Evolutionary conservation across 2,797 vertebrate genomes (phyloP).

Genomic region (Peromyscus eremicus): DNA sequence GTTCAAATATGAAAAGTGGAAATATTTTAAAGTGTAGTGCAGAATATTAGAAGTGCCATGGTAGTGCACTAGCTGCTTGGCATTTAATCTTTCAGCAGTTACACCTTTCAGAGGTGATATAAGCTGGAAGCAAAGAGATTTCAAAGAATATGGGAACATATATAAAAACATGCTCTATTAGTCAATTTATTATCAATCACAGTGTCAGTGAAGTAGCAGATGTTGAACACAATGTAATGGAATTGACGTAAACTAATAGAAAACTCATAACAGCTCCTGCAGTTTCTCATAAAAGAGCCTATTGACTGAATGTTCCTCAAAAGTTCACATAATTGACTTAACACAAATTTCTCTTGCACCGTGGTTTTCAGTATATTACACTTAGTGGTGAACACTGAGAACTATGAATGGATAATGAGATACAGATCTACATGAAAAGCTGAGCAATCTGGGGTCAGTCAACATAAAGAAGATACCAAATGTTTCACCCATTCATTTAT

Average conservation of each 20-base stretch:
- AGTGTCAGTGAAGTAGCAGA: background rate
- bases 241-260: background rate
- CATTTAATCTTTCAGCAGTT: background rate
- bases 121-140: constrained; percentile 39
- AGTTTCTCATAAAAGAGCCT: background rate
- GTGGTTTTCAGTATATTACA: constrained; percentile 2
- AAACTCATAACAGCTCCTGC: background rate
- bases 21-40: background rate
- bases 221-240: background rate
- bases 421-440: constrained; percentile 27
- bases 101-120: background rate
- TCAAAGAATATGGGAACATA: background rate
- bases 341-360: background rate
- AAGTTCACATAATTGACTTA: constrained; percentile 14
- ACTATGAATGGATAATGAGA: background rate
- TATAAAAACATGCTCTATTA: background rate
- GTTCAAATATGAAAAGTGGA: background rate
- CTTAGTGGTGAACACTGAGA: background rate
- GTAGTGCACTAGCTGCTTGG: background rate
- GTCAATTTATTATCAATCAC: background rate
- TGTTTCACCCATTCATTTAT: background rate
- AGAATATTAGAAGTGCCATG: background rate
- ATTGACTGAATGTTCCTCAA: background rate
- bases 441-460: background rate
- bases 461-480: background rate